Evolutionary conservation across 2,888 invertebrate genomes (phyloP).

Genomic region (Oligia fasciuncula): DNA sequence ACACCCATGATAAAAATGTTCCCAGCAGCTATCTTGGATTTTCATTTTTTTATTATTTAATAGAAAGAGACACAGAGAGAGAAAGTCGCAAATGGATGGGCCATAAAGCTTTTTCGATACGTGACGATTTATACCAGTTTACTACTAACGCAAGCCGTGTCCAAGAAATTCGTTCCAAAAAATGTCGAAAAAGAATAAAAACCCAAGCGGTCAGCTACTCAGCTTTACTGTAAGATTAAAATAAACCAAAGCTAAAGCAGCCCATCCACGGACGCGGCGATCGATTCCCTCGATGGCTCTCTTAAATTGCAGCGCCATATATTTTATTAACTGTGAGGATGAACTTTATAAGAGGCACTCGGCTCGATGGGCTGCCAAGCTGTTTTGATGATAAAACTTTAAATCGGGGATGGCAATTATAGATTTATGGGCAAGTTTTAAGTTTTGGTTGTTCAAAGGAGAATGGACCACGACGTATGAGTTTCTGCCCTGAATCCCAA

Average conservation of each 20-base stretch:
- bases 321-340: slow-evolving; percentile 31
- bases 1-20: neutral
- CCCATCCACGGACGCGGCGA: neutral
- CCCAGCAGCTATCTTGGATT: neutral
- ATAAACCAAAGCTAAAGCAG: slow-evolving; percentile 4
- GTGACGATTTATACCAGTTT: neutral
- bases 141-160: neutral
- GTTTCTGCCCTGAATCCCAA: neutral
- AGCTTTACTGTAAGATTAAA: slow-evolving; percentile 36
- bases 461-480: neutral
- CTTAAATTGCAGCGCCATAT: slow-evolving; percentile 42
- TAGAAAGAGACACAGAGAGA: neutral
- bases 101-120: neutral
- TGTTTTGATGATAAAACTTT: slow-evolving; percentile 43
- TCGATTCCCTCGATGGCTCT: slow-evolving; percentile 30
- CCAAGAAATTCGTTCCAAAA: neutral
- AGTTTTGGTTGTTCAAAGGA: neutral
- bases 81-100: neutral
- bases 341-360: slow-evolving; percentile 46
- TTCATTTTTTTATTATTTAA: neutral
- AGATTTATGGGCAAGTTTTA: neutral
- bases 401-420: slow-evolving; percentile 11
- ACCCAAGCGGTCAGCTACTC: neutral
- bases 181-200: neutral
- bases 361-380: slow-evolving; percentile 10